Evolutionary conservation across 1,140 invertebrate genomes (phyloP), one percentile per base, ranked within the genome.

Genomic region (Drosophila tristis): DNA sequence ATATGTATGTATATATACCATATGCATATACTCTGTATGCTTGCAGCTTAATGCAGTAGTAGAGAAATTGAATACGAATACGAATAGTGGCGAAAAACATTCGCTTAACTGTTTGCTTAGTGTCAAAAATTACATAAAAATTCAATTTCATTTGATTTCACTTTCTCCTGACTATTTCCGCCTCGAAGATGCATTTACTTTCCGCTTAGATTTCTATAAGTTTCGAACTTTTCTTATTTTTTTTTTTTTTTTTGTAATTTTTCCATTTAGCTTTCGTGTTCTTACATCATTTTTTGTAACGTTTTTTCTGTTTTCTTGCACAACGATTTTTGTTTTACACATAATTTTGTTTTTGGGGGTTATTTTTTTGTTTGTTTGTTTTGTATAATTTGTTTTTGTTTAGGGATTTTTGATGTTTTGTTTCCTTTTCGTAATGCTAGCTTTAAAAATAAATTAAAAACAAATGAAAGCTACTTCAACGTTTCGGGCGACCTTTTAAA

Each of bases 81-180:
- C 72, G 72, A 85, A 85, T 86, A 86, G 81, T 86, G 76, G 67
- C 62, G 66, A 68, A 70, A 79, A 86, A 80, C 80, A 47, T 67
- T 85, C 78, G 80, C 80, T 78, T 78, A 87, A 87, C 72, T 59
- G 65, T 68, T 78, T 51, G 58, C 75, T 86, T 87, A 86, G 74
- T 39, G 35, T 81, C 82, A 72, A 86, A 86, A 86, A 87, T 87
- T 82, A 87, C 81, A 82, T 82, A 86, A 74, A 80, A 72, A 76
- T 61, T 67, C 65, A 55, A 47, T 70, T 64, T 76, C 66, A 57
- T 65, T 74, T 61, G 62, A 56, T 76, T 59, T 67, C 58, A 39
- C 35, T 60, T 55, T 42, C 66, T 73, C 67, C n/a, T 48, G 57
- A 48, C 49, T 48, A 57, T 63, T 55, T 74, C 49, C 26, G 47